These are phyloP conservation scores for Enteromius mattozi DNA, from an alignment of 2,797 vertebrate species.

Conservation along the genomic window DNA sequence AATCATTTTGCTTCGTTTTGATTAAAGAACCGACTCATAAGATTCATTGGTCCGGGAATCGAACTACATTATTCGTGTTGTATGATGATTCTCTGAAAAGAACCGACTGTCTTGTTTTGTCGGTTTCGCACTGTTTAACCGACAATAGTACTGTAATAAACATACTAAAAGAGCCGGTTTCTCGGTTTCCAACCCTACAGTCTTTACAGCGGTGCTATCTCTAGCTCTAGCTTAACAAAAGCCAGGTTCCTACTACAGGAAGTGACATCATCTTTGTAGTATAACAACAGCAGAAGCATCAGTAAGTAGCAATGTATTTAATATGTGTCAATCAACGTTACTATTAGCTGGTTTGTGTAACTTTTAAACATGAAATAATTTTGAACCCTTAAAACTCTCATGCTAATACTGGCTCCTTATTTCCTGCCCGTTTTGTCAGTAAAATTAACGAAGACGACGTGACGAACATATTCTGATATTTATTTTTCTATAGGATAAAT, in stretches of 20 bases:
- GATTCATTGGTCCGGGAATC: background rate
- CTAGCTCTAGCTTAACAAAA: background rate
- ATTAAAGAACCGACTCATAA: background rate
- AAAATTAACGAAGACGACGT: background rate
- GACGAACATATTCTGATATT: background rate
- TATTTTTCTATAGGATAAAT: background rate
- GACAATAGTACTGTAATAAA: background rate
- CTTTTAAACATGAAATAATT: background rate
- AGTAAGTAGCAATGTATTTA: background rate
- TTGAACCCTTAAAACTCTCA: too few relatives aligned
- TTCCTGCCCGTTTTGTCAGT: background rate
- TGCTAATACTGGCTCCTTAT: background rate
- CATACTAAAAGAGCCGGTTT: background rate
- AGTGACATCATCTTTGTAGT: constrained; percentile 9
- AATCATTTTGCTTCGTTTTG: background rate
- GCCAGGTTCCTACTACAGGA: background rate
- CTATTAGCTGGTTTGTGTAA: background rate
- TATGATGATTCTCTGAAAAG: background rate
- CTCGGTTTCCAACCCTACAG: background rate
- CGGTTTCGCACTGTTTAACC: background rate
- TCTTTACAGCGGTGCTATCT: background rate
- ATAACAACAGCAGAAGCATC: background rate
- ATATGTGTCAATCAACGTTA: background rate
- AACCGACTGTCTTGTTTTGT: background rate
- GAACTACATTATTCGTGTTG: background rate